Conservation (phyloP, 2,888 invertebrate genomes). For the Agrochola circellaris region DNA sequence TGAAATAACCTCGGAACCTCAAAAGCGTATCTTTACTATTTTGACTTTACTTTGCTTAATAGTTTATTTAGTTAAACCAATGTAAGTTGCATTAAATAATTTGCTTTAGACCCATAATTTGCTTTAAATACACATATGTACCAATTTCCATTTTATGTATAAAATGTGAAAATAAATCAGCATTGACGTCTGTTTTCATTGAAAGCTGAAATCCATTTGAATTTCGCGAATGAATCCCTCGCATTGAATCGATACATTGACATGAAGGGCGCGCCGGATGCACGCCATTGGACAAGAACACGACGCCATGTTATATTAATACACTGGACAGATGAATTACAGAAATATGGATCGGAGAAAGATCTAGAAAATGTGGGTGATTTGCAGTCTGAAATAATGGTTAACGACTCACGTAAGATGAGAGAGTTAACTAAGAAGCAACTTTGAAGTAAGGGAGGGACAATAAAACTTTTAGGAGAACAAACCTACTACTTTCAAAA, state of each 20-base stretch:
- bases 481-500: not conserved
- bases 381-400: not conserved
- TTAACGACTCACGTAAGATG: not conserved
- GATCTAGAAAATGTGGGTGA: not conserved
- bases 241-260: slow-evolving; percentile 63
- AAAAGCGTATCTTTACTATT: not conserved
- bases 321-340: slow-evolving; percentile 44
- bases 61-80: too few relatives aligned
- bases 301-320: slow-evolving; percentile 63
- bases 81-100: too few relatives aligned
- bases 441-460: too few relatives aligned
- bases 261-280: slow-evolving; percentile 65
- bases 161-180: slow-evolving; percentile 41
- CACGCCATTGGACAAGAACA: slow-evolving; percentile 65
- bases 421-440: not conserved
- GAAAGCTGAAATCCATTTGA: slow-evolving; percentile 49
- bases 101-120: too few relatives aligned
- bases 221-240: slow-evolving; percentile 64
- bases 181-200: slow-evolving; percentile 48
- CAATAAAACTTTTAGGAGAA: not conserved
- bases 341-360: slow-evolving; percentile 38
- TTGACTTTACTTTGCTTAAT: too few relatives aligned
- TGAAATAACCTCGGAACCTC: not conserved
- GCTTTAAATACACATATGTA: not conserved
- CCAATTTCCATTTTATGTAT: slow-evolving; percentile 5